Evolutionary conservation across 2,113 vertebrate genomes (phyloP).

Genomic region (Hepsetus odoe): DNA sequence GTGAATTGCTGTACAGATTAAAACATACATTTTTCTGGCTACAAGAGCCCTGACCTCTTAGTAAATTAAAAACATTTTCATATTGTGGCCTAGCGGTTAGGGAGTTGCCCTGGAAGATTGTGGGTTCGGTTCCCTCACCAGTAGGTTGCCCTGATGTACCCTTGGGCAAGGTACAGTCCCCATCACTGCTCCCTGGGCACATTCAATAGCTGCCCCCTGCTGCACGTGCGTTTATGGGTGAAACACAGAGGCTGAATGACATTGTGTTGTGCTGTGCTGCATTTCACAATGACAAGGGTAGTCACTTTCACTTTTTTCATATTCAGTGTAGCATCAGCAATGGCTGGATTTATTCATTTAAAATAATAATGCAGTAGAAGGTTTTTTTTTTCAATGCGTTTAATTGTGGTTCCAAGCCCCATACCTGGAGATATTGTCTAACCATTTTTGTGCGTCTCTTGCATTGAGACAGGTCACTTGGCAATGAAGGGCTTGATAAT

Average conservation of each 20-base stretch:
- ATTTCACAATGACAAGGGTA: too few species aligned
- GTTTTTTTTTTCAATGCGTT: slow-evolving; percentile 5
- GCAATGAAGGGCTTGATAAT: background rate
- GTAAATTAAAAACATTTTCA: background rate
- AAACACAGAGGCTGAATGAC: too few species aligned
- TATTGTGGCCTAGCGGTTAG: too few species aligned
- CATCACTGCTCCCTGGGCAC: too few species aligned
- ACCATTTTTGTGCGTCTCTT: background rate
- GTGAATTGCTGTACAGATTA: background rate
- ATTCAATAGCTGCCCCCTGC: too few species aligned
- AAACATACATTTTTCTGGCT: background rate
- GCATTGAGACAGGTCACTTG: background rate
- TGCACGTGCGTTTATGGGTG: too few species aligned
- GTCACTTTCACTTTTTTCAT: too few species aligned
- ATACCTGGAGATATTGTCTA: background rate
- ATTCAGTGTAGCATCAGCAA: background rate
- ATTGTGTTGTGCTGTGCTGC: too few species aligned
- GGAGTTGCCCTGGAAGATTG: too few species aligned
- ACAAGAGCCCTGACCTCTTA: background rate
- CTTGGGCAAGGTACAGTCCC: too few species aligned
- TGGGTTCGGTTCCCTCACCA: too few species aligned
- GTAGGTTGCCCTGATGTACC: too few species aligned
- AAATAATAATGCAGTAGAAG: background rate
- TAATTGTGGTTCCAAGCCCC: background rate
- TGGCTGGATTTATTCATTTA: background rate